Conservation (phyloP, 2,888 invertebrate genomes). For the Mechanitis messenoides region DNA sequence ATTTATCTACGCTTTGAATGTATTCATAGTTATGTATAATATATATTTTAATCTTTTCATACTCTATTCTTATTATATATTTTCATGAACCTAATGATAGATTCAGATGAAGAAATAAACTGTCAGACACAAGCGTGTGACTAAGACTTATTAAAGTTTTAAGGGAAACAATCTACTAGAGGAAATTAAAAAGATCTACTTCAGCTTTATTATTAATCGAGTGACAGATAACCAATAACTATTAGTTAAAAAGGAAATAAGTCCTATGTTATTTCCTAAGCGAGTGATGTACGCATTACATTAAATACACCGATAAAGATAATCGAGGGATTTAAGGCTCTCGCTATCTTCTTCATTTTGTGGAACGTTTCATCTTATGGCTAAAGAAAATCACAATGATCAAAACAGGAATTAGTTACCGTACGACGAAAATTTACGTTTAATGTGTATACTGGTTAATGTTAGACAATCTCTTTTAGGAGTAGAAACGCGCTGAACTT, state of each 20-base stretch:
- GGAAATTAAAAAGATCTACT: not conserved
- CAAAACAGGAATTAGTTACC: conserved; percentile 49
- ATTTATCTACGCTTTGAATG: not conserved
- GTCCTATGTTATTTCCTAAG: not conserved
- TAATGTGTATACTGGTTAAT: conserved; percentile 61
- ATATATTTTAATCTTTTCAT: not conserved
- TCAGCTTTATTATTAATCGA: not conserved
- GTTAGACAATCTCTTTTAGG: conserved; percentile 70
- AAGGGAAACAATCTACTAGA: not conserved
- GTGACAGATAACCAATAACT: not conserved
- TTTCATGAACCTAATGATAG: too few species aligned
- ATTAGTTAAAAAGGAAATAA: not conserved
- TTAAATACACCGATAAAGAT: conserved; percentile 14
- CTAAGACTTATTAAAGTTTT: not conserved
- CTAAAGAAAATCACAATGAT: conserved; percentile 53
- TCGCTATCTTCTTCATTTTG: conserved; percentile 16
- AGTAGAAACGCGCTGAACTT: conserved; percentile 48
- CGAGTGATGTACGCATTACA: conserved; percentile 9
- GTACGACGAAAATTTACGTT: conserved; percentile 68
- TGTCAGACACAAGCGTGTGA: not conserved
- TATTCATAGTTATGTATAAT: not conserved
- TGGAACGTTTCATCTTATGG: conserved; percentile 32
- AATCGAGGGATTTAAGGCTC: conserved; percentile 13
- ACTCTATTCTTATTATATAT: too few species aligned
- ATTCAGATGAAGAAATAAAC: not conserved